Percentiles rank a stretch among this genome's conserved stretches.
Evolutionary conservation across 2,888 invertebrate genomes (phyloP).

Genomic region (Camponotus fellah): DNA sequence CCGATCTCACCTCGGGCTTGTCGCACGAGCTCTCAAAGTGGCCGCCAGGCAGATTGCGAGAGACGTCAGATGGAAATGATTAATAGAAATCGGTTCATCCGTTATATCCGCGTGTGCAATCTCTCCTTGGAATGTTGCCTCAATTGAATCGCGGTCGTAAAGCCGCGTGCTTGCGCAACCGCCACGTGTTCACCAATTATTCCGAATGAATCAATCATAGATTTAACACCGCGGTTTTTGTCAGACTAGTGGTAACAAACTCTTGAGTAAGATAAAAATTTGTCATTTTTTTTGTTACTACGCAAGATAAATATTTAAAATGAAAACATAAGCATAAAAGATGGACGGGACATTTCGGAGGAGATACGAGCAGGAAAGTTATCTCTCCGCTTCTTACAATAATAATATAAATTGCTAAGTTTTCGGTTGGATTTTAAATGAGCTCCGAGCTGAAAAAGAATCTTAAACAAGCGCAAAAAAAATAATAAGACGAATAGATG

Average conservation of each 20-base stretch:
- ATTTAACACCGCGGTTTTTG: background rate
- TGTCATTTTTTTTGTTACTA: background rate
- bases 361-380: background rate
- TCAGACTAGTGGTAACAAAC: background rate
- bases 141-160: conserved; percentile 64
- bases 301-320: background rate
- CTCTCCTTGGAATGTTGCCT: conserved; percentile 53
- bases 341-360: background rate
- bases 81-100: conserved; percentile 60
- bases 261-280: background rate
- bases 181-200: conserved; percentile 37
- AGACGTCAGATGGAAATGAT: conserved; percentile 67
- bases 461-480: conserved; percentile 4
- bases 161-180: conserved; percentile 48
- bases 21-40: conserved; percentile 50
- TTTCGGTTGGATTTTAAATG: background rate
- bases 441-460: background rate
- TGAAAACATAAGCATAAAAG: background rate
- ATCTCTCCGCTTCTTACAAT: background rate
- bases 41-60: conserved; percentile 59
- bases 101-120: conserved; percentile 55
- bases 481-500: background rate
- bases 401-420: background rate
- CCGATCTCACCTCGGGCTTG: conserved; percentile 35
- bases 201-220: conserved; percentile 37